Evolutionary conservation across 2,113 vertebrate species (phyloP).

Genomic region (Pollimyrus isidori): DNA sequence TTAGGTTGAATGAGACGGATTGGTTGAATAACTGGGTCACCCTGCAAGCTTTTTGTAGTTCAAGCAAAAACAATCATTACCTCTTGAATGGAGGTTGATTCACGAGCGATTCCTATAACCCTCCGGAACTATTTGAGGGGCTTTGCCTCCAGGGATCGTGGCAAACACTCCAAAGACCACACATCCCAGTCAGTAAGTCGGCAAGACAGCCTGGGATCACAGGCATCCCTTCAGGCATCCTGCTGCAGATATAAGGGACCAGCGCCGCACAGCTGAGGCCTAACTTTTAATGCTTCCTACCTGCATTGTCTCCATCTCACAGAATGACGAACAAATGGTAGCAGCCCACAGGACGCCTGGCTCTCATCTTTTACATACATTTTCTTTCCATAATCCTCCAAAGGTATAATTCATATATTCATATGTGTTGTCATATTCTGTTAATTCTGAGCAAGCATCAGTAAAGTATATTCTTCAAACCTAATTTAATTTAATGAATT

Average conservation of each 20-base stretch:
- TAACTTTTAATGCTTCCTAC: conserved; percentile 6
- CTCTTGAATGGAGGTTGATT: background rate
- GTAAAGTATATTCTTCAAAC: background rate
- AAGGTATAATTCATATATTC: background rate
- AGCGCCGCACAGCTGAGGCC: background rate
- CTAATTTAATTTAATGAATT: conserved; percentile 1
- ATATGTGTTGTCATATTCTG: background rate
- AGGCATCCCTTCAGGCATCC: background rate
- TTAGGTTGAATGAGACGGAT: background rate
- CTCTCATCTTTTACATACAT: background rate
- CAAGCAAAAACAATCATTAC: background rate
- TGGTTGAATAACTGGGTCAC: background rate
- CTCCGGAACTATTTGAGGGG: background rate
- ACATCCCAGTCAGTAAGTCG: background rate
- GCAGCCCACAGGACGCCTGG: background rate
- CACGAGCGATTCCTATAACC: background rate
- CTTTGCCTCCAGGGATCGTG: background rate
- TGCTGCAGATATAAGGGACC: background rate
- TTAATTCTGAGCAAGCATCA: background rate
- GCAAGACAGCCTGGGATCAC: background rate
- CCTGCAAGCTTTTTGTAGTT: background rate
- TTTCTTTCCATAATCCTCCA: background rate
- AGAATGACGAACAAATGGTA: conserved; percentile 30
- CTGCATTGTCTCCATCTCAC: conserved; percentile 24
- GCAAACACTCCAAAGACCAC: background rate